These are phyloP conservation scores for Ageneiosus marmoratus DNA, from an alignment of 2,113 vertebrate species.

Conservation along the genomic window DNA sequence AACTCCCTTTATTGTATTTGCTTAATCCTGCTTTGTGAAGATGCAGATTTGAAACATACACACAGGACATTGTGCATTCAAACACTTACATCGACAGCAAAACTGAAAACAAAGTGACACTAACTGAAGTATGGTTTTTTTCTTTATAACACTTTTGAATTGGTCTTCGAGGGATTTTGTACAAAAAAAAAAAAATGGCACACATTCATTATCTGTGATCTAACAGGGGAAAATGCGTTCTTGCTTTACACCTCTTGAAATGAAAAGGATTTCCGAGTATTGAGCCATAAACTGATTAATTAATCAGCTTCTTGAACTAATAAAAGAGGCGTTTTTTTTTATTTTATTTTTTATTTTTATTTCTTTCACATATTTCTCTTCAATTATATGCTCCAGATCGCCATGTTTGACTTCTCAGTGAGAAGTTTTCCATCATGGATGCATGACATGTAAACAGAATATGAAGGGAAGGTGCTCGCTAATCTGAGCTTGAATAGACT, in stretches of 20 bases:
- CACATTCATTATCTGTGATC: constrained; percentile 20
- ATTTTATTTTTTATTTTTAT: constrained; percentile 61
- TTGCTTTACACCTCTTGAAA: constrained; percentile 40
- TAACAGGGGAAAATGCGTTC: constrained; percentile 9
- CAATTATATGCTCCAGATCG: background rate
- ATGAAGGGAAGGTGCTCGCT: constrained; percentile 37
- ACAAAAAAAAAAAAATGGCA: background rate
- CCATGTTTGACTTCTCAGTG: constrained; percentile 18
- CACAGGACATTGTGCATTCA: constrained; percentile 26
- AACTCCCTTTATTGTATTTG: constrained; percentile 14
- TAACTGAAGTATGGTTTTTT: background rate
- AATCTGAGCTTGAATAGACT: constrained; percentile 56
- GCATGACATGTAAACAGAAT: constrained; percentile 5
- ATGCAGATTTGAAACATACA: constrained; percentile 33
- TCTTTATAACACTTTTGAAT: background rate
- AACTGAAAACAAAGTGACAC: constrained; percentile 5
- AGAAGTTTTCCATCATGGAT: background rate
- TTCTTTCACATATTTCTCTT: constrained; percentile 58
- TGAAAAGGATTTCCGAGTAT: constrained; percentile 62
- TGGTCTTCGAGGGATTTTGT: background rate
- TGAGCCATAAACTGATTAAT: constrained; percentile 65
- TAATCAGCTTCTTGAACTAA: constrained; percentile 61
- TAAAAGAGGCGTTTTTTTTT: constrained; percentile 56
- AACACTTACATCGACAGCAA: background rate
- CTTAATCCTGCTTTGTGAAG: constrained; percentile 37